Conservation (phyloP, 2,113 vertebrate species). For the Datnioides undecimradiatus region DNA sequence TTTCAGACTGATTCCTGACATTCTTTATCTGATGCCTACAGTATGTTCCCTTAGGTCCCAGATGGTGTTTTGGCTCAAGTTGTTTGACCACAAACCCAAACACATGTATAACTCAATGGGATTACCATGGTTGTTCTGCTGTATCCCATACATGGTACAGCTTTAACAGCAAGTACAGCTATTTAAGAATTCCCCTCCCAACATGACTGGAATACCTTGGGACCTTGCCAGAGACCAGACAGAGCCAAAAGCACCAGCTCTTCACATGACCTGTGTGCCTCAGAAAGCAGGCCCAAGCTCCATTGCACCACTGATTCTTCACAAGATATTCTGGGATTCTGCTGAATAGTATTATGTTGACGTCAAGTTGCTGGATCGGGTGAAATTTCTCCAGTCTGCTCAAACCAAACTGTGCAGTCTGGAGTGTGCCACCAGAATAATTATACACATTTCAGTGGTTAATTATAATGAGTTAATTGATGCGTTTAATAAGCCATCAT, state of each 20-base stretch:
- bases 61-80: conserved; percentile 44
- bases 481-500: conserved; percentile 53
- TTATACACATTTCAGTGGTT: conserved; percentile 45
- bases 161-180: conserved; percentile 49
- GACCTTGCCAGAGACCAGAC: conserved; percentile 61
- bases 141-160: conserved; percentile 75
- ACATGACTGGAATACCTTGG: conserved; percentile 78
- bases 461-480: conserved; percentile 56
- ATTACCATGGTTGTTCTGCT: conserved; percentile 36
- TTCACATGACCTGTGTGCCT: conserved; percentile 65
- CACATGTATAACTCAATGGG: conserved; percentile 48
- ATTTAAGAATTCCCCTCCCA: conserved; percentile 68
- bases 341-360: conserved; percentile 45
- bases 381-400: neutral
- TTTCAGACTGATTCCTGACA: neutral
- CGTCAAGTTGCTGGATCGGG: conserved; percentile 28
- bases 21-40: conserved; percentile 14
- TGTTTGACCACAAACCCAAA: conserved; percentile 61
- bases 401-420: neutral
- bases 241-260: conserved; percentile 45
- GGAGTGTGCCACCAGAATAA: conserved; percentile 52
- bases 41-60: conserved; percentile 3
- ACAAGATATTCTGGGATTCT: conserved; percentile 52
- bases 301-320: conserved; percentile 33
- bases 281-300: conserved; percentile 16